phyloP scores from a whole-genome alignment of 2,797 vertebrate genomes.

The Sphaeramia orbicularis region DNA sequence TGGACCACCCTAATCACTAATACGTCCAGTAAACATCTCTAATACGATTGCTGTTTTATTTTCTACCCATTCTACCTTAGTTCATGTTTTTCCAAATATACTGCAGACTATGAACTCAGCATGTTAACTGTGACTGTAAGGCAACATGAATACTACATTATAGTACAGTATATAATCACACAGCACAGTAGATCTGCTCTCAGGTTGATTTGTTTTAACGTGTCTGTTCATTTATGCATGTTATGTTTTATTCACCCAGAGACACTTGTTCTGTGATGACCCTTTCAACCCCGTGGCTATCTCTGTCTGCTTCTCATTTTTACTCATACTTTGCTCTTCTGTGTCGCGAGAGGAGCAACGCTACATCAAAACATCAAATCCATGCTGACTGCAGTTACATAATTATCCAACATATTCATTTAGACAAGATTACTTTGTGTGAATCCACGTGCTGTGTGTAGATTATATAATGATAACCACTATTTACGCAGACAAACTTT shows the following conservation, averaged over 20 bases:
- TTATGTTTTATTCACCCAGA: constrained; percentile 12
- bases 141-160: background rate
- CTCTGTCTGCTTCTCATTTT: constrained; percentile 6
- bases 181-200: background rate
- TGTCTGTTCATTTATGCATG: constrained; percentile 39
- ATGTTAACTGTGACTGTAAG: background rate
- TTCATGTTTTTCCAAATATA: background rate
- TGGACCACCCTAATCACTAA: too few relatives aligned
- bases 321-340: constrained; percentile 8
- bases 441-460: background rate
- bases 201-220: constrained; percentile 7
- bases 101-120: background rate
- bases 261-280: constrained; percentile 25
- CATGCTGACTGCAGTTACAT: background rate
- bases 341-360: background rate
- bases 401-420: constrained; percentile 17
- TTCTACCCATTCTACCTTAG: too few relatives aligned
- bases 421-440: background rate
- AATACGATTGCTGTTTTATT: too few relatives aligned
- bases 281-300: constrained; percentile 6
- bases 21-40: too few relatives aligned
- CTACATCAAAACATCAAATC: constrained; percentile 6
- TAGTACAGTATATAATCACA: background rate
- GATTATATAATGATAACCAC: background rate
- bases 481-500: background rate